phyloP scores from a whole-genome alignment of 2,797 vertebrate genomes.

The Sebastes hopkinsi region DNA sequence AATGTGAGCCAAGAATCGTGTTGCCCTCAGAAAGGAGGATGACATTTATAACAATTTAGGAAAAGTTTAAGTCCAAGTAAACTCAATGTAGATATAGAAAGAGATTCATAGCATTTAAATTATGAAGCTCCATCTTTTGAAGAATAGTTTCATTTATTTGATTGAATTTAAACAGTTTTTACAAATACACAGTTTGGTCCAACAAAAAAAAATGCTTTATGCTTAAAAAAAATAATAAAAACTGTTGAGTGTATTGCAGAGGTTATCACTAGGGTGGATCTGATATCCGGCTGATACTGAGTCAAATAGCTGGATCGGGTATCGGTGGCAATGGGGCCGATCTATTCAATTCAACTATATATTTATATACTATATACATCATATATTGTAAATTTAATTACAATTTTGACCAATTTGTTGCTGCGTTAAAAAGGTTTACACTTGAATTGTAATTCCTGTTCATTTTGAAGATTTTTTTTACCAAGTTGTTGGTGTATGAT shows the following conservation, averaged over 20 bases:
- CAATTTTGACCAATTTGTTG: too few species aligned
- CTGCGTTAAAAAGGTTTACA: too few species aligned
- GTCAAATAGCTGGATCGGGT: too few species aligned
- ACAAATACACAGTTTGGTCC: background rate
- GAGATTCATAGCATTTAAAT: background rate
- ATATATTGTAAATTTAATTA: too few species aligned
- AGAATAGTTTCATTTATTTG: background rate
- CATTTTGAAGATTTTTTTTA: too few species aligned
- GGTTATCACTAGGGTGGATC: background rate
- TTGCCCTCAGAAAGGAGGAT: constrained; percentile 39
- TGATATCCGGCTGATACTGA: too few species aligned
- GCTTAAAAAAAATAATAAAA: background rate
- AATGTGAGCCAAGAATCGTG: constrained; percentile 29
- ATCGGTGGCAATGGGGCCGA: too few species aligned
- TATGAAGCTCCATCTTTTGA: background rate
- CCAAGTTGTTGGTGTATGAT: too few species aligned
- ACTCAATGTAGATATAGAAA: background rate
- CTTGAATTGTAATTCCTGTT: too few species aligned
- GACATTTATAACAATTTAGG: constrained; percentile 34
- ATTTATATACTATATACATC: too few species aligned
- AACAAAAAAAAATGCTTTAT: background rate
- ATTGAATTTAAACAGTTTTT: background rate
- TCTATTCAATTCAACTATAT: too few species aligned
- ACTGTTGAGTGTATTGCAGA: background rate
- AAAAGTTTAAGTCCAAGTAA: constrained; percentile 18